Conservation (phyloP, 2,888 invertebrate genomes). For the Ectobius pallidus region DNA sequence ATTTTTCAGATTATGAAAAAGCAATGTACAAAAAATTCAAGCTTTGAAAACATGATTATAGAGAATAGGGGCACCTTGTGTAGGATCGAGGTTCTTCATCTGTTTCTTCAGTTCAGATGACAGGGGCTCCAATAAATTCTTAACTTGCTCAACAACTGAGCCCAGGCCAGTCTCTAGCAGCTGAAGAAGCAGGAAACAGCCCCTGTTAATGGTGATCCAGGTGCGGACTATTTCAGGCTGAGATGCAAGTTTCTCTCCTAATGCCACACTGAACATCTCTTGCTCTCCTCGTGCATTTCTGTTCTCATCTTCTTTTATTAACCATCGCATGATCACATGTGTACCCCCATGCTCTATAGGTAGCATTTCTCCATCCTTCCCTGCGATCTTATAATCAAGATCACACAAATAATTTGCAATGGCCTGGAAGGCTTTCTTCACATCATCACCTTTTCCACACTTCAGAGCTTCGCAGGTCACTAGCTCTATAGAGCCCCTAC, state of each 20-base stretch:
- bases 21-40: too few species aligned
- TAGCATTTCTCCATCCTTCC: slow-evolving; percentile 55
- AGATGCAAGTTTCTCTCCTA: slow-evolving; percentile 59
- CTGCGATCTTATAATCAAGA: slow-evolving; percentile 52
- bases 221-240: slow-evolving; percentile 59
- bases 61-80: too few species aligned
- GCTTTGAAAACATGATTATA: too few species aligned
- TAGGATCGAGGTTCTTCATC: too few species aligned
- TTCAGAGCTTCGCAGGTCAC: slow-evolving; percentile 74
- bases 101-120: too few species aligned
- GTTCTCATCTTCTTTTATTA: slow-evolving; percentile 68
- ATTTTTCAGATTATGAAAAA: too few species aligned
- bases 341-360: slow-evolving; percentile 78
- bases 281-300: neutral
- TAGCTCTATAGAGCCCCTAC: slow-evolving; percentile 68
- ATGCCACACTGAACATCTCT: slow-evolving; percentile 45
- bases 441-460: slow-evolving; percentile 58
- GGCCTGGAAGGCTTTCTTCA: slow-evolving; percentile 55
- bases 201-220: slow-evolving; percentile 76
- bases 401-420: slow-evolving; percentile 45
- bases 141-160: too few species aligned
- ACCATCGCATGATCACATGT: slow-evolving; percentile 77
- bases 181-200: slow-evolving; percentile 83
- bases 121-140: too few species aligned
- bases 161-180: too few species aligned